These are phyloP conservation scores for Elymnias hypermnestra DNA, from an alignment of 1,140 invertebrate species.

Conservation along the genomic window DNA sequence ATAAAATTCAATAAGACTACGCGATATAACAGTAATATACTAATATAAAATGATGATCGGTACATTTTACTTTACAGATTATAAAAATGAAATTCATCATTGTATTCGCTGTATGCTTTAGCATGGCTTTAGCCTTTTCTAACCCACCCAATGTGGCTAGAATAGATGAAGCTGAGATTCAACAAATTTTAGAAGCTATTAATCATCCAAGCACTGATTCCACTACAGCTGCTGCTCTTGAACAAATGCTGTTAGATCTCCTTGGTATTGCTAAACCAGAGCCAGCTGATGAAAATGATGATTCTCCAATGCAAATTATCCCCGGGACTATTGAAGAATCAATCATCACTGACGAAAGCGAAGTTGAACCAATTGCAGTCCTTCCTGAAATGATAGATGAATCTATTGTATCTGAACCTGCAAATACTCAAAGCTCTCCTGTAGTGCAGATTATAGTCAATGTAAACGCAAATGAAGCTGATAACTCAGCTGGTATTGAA, in stretches of 20 bases:
- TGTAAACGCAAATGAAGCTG: background rate
- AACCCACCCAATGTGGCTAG: slow-evolving; percentile 17
- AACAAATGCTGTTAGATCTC: slow-evolving; percentile 34
- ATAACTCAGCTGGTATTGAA: background rate
- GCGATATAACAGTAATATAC: no score
- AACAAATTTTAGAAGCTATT: slow-evolving; percentile 51
- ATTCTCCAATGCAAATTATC: no score
- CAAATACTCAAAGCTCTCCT: background rate
- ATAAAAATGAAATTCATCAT: background rate
- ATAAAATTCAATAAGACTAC: no score
- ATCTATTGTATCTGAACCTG: no score
- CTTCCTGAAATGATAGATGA: slow-evolving; percentile 11
- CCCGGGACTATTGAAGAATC: no score
- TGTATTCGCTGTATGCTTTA: slow-evolving; percentile 38
- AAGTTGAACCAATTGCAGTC: slow-evolving; percentile 10
- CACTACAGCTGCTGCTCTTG: slow-evolving; percentile 43
- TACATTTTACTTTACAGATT: background rate
- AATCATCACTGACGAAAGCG: background rate
- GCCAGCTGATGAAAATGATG: no score
- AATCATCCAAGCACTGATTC: slow-evolving; percentile 50
- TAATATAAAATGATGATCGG: no score
- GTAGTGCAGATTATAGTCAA: slow-evolving; percentile 2
- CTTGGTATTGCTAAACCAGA: slow-evolving; percentile 19
- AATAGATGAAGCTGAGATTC: slow-evolving; percentile 26
- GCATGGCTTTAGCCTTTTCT: slow-evolving; percentile 40